phyloP scores from a whole-genome alignment of 1,140 invertebrate species.

The Drosophila simulans region DNA sequence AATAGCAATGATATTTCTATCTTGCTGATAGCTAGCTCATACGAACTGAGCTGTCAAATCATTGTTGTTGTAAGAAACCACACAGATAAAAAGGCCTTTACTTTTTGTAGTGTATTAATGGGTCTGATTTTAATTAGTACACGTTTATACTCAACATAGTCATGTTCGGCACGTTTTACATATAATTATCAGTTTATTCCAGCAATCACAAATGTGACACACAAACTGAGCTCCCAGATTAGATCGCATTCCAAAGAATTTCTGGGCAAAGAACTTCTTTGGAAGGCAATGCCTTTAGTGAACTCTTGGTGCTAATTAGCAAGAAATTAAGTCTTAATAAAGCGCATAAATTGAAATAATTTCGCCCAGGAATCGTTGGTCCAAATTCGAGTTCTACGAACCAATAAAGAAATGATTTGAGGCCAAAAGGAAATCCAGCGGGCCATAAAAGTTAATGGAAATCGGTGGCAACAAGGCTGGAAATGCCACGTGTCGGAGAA shows the following conservation, averaged over 20 bases:
- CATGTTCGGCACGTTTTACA: background rate
- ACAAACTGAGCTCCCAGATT: conserved; percentile 7
- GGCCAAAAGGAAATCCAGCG: conserved; percentile 26
- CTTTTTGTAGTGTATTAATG: background rate
- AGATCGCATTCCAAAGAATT: conserved; percentile 1
- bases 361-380: conserved; percentile 1
- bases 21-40: background rate
- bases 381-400: conserved; percentile 31
- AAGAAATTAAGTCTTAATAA: conserved; percentile 40
- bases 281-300: conserved; percentile 1
- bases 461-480: background rate
- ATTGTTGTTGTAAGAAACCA: background rate
- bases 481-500: conserved; percentile 30
- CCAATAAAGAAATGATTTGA: conserved; percentile 24
- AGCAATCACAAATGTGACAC: background rate
- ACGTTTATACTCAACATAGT: background rate
- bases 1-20: background rate
- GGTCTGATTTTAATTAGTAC: background rate
- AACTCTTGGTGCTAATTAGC: conserved; percentile 25
- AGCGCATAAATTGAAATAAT: conserved; percentile 32
- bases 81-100: background rate
- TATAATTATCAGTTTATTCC: background rate
- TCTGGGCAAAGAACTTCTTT: background rate
- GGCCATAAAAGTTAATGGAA: conserved; percentile 37
- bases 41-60: too few relatives aligned